These are phyloP conservation scores for Trichoplusia ni DNA, from an alignment of 1,140 invertebrate genomes.

Conservation along the genomic window DNA sequence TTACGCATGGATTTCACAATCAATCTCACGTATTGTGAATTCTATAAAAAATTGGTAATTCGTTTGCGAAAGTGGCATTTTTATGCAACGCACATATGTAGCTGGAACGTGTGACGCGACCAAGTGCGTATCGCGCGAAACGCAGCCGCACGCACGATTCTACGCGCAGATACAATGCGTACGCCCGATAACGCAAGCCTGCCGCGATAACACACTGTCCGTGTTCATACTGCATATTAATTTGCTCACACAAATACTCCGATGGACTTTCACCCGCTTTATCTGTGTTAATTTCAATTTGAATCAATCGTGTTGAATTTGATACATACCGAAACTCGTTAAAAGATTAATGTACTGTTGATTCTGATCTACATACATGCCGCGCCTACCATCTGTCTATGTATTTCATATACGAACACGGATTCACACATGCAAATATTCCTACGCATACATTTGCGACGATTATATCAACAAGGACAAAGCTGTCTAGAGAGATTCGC, in stretches of 20 bases:
- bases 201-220: slow-evolving; percentile 61
- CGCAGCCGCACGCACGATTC: slow-evolving; percentile 73
- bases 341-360: no score
- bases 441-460: slow-evolving; percentile 30
- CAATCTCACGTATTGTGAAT: slow-evolving; percentile 70
- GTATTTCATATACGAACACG: no score
- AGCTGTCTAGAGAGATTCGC: slow-evolving; percentile 52
- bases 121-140: slow-evolving; percentile 70
- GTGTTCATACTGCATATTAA: slow-evolving; percentile 53
- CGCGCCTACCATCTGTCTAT: neutral
- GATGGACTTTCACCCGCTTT: slow-evolving; percentile 34
- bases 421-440: slow-evolving; percentile 2
- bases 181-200: slow-evolving; percentile 60
- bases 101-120: slow-evolving; percentile 56
- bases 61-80: slow-evolving; percentile 73
- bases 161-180: slow-evolving; percentile 72
- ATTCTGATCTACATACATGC: neutral
- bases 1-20: slow-evolving; percentile 73
- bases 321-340: no score
- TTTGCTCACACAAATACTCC: slow-evolving; percentile 49
- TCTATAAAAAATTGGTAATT: slow-evolving; percentile 57
- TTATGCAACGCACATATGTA: slow-evolving; percentile 54
- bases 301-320: slow-evolving; percentile 2
- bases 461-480: slow-evolving; percentile 37
- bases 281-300: slow-evolving; percentile 16